These are phyloP conservation scores for Apodemia zela DNA, from an alignment of 2,888 invertebrate species.

Conservation along the genomic window DNA sequence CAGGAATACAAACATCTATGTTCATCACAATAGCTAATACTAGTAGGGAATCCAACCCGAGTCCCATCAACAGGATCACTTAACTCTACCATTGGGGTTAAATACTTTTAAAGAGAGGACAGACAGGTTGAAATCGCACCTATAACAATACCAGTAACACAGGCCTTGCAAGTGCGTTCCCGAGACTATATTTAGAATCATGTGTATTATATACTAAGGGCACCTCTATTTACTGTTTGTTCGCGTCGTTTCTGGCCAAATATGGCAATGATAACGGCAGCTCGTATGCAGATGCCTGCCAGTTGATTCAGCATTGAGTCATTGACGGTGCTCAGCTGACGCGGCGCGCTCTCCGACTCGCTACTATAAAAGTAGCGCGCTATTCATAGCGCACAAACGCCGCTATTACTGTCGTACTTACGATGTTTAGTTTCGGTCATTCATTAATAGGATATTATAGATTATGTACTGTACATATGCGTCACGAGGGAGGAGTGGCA, in stretches of 20 bases:
- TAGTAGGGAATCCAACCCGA: too few relatives aligned
- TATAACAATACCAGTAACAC: too few relatives aligned
- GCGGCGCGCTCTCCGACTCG: constrained; percentile 13
- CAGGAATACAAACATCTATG: too few relatives aligned
- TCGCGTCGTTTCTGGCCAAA: not conserved
- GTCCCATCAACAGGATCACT: too few relatives aligned
- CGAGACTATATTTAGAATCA: too few relatives aligned
- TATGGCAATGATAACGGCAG: not conserved
- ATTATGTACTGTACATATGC: not conserved
- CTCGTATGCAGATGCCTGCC: not conserved
- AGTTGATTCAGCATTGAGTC: not conserved
- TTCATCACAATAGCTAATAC: too few relatives aligned
- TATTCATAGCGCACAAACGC: constrained; percentile 25
- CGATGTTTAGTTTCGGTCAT: constrained; percentile 9
- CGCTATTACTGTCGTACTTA: constrained; percentile 17
- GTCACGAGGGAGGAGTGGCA: not conserved
- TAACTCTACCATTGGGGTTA: too few relatives aligned
- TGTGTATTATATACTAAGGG: not conserved
- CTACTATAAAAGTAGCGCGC: constrained; percentile 29
- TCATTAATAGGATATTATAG: not conserved
- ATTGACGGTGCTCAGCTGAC: not conserved
- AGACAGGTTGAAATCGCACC: too few relatives aligned
- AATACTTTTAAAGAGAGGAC: too few relatives aligned
- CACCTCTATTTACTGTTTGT: not conserved
- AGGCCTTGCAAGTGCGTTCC: too few relatives aligned